A percentile compares a stretch with the other conserved stretches of the same genome.
These are phyloP conservation scores for Serrognathus titanus DNA, from an alignment of 2,888 invertebrate species.

Conservation along the genomic window DNA sequence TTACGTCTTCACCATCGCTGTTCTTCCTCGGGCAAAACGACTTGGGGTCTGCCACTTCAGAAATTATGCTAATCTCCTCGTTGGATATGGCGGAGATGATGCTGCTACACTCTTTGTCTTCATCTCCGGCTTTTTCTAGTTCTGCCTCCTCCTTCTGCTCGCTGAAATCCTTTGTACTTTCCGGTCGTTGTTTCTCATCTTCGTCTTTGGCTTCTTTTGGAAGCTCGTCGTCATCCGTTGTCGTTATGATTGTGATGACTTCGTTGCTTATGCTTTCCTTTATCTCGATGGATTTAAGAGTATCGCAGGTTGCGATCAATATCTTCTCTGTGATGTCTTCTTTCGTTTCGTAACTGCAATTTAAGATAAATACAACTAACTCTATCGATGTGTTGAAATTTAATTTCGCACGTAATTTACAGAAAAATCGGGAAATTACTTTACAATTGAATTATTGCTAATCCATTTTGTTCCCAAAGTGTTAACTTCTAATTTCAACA, in stretches of 20 bases:
- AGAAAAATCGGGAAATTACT: too few species aligned
- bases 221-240: conserved; percentile 8
- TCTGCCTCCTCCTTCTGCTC: conserved; percentile 8
- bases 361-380: too few species aligned
- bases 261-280: conserved; percentile 48
- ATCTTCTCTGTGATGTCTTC: conserved; percentile 16
- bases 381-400: too few species aligned
- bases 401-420: too few species aligned
- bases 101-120: conserved; percentile 59
- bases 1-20: conserved; percentile 48
- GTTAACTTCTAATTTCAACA: too few species aligned
- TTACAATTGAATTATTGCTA: too few species aligned
- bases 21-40: conserved; percentile 49
- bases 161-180: conserved; percentile 37
- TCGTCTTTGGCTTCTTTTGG: background rate
- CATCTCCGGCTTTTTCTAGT: conserved; percentile 44
- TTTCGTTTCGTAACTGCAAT: conserved; percentile 1
- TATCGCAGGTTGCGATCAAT: conserved; percentile 36
- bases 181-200: conserved; percentile 40
- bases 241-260: conserved; percentile 34
- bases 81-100: conserved; percentile 63
- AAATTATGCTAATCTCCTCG: conserved; percentile 69
- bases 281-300: conserved; percentile 34
- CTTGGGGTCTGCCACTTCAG: conserved; percentile 59
- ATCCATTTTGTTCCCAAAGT: too few species aligned